These are phyloP conservation scores for Thera obeliscata DNA, from an alignment of 2,888 invertebrate genomes.

Conservation along the genomic window DNA sequence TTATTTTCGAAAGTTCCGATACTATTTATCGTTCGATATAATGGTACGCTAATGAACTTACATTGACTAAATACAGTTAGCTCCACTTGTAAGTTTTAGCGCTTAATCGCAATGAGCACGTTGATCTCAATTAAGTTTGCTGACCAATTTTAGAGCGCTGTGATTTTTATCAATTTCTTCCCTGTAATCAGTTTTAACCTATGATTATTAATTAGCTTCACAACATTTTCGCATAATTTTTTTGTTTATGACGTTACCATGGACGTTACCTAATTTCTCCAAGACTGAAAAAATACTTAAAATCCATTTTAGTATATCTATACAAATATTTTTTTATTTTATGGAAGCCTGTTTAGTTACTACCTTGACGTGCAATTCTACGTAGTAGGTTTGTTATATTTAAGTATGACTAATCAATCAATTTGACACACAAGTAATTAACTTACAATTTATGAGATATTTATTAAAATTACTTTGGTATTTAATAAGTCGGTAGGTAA, in stretches of 20 bases:
- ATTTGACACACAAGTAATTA: slow-evolving; percentile 20
- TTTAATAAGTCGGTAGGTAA: slow-evolving; percentile 18
- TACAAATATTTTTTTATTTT: background rate
- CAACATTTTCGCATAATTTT: no score
- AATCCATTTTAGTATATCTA: no score
- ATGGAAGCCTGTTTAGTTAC: background rate
- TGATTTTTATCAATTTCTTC: background rate
- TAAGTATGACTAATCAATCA: slow-evolving; percentile 23
- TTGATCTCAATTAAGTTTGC: slow-evolving; percentile 13
- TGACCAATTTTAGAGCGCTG: background rate
- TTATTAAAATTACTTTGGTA: slow-evolving; percentile 29
- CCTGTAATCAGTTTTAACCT: no score
- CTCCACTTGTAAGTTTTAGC: slow-evolving; percentile 20
- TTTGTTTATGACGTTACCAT: no score
- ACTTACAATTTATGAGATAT: slow-evolving; percentile 21
- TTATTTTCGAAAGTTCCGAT: slow-evolving; percentile 63
- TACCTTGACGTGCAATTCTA: background rate
- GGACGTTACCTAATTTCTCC: no score
- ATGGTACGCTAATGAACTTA: slow-evolving; percentile 36
- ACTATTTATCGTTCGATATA: slow-evolving; percentile 60
- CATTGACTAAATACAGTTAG: slow-evolving; percentile 29
- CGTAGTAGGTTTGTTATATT: background rate
- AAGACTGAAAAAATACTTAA: no score
- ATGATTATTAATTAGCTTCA: no score
- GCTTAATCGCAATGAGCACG: slow-evolving; percentile 18